Percentiles rank a stretch among this genome's conserved stretches.
Conservation (phyloP, 2,888 invertebrate species). For the Xanthorhoe designata region DNA sequence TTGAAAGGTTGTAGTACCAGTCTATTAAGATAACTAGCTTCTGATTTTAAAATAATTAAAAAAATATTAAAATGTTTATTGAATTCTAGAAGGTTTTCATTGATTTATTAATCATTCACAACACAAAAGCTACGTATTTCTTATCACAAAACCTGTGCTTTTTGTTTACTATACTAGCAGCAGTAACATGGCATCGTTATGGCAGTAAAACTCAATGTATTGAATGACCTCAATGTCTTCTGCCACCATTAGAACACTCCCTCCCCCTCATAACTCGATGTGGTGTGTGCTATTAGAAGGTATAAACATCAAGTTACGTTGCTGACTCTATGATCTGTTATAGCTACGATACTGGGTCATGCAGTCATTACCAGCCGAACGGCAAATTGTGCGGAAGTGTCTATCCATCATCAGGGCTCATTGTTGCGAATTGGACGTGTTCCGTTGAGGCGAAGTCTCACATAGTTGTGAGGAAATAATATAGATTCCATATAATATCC, state of each 20-base stretch:
- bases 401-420: constrained; percentile 34
- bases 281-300: background rate
- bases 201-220: background rate
- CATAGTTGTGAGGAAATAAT: constrained; percentile 24
- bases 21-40: no score
- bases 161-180: background rate
- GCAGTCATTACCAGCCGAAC: constrained; percentile 37
- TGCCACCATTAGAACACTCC: background rate
- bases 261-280: background rate
- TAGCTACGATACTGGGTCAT: constrained; percentile 37
- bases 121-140: no score
- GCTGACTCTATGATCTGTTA: constrained; percentile 19
- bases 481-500: no score
- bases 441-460: constrained; percentile 28
- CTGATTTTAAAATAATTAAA: no score
- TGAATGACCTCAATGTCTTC: background rate
- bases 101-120: no score
- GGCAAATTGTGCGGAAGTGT: constrained; percentile 42
- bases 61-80: no score
- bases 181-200: background rate
- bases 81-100: no score
- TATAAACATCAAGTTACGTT: background rate
- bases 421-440: constrained; percentile 42
- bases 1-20: no score
- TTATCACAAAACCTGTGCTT: background rate